Evolutionary conservation across 2,113 vertebrate genomes (phyloP).

Genomic region (Pseudonaja textilis): DNA sequence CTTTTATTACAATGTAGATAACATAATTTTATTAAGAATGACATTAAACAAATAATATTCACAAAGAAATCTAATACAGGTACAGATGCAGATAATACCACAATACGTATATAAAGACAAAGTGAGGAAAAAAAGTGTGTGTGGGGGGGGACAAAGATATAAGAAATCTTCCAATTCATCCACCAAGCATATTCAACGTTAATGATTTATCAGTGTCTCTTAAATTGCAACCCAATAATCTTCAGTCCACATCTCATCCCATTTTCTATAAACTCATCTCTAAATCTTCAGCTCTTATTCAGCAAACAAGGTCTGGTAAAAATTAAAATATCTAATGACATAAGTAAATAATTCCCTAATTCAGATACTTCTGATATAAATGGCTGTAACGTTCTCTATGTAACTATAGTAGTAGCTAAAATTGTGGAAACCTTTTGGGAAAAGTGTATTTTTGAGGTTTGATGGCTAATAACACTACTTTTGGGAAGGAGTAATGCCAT

Average conservation of each 20-base stretch:
- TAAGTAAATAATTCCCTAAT: not conserved
- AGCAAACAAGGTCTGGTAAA: not conserved
- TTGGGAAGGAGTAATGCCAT: too few relatives aligned
- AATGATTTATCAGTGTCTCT: not conserved
- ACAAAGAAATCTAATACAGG: not conserved
- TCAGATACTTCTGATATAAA: not conserved
- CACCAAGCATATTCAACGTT: not conserved
- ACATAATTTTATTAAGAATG: too few relatives aligned
- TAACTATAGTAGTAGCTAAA: not conserved
- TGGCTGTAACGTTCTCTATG: not conserved
- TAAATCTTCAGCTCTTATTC: not conserved
- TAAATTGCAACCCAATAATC: not conserved
- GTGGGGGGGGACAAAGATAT: not conserved
- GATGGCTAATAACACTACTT: too few relatives aligned
- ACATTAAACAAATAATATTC: not conserved
- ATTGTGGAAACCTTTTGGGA: too few relatives aligned
- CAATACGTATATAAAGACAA: not conserved
- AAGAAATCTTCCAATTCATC: not conserved
- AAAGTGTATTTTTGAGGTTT: too few relatives aligned
- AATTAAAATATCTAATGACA: not conserved
- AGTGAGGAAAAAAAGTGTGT: not conserved
- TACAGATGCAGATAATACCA: not conserved
- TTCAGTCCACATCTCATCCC: too few relatives aligned
- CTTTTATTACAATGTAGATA: too few relatives aligned
- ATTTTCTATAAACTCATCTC: not conserved